Percentiles rank a stretch among this genome's conserved stretches.
phyloP scores from a whole-genome alignment of 2,113 vertebrate genomes.

The Scomber colias region DNA sequence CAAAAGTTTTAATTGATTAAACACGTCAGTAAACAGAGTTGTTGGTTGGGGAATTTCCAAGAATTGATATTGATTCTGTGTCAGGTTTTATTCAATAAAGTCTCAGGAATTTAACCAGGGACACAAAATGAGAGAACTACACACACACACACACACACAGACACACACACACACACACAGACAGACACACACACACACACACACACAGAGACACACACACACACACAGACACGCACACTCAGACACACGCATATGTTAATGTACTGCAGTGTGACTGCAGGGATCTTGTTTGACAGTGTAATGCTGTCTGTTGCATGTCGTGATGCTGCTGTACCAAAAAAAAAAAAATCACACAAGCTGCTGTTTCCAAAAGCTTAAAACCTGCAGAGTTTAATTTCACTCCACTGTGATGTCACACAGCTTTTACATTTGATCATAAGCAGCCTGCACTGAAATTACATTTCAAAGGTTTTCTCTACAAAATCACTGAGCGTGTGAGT shows the following conservation, averaged over 20 bases:
- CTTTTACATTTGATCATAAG: not conserved
- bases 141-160: no score
- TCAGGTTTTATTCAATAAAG: not conserved
- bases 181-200: not conserved
- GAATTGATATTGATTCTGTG: not conserved
- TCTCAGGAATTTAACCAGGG: no score
- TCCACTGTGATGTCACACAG: not conserved
- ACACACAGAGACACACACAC: not conserved
- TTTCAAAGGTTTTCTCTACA: not conserved
- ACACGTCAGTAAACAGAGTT: not conserved
- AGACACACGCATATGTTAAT: conserved; percentile 14
- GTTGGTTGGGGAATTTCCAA: not conserved
- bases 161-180: no score
- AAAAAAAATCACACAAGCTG: conserved; percentile 2
- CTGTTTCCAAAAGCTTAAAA: conserved; percentile 18
- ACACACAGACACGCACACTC: not conserved
- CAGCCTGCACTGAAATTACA: not conserved
- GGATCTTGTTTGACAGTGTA: conserved; percentile 25
- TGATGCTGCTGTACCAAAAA: conserved; percentile 18
- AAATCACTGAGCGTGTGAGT: not conserved
- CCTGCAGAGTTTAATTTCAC: conserved; percentile 1
- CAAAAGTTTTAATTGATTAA: not conserved
- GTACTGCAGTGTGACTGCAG: conserved; percentile 49
- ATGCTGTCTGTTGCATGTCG: conserved; percentile 16
- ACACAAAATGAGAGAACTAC: not conserved